These are phyloP conservation scores for Micropoecilia bifurca DNA, from an alignment of 2,797 vertebrate species.

Conservation along the genomic window DNA sequence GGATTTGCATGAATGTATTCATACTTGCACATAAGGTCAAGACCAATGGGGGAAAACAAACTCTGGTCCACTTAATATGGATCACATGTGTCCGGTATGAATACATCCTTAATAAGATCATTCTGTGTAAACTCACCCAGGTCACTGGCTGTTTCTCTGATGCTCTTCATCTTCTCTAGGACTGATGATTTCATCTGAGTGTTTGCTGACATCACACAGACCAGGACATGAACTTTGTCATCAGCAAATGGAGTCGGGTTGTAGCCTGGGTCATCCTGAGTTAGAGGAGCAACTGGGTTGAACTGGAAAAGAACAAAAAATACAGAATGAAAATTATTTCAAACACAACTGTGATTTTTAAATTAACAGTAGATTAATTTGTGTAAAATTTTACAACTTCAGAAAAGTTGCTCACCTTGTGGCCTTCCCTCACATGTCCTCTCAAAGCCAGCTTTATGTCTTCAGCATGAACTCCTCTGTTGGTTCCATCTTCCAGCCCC, in stretches of 20 bases:
- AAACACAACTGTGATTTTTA: neutral
- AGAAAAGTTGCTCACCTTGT: neutral
- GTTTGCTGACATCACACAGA: constrained; percentile 11
- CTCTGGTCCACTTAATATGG: too few species aligned
- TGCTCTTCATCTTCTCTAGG: constrained; percentile 15
- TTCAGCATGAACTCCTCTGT: neutral
- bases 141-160: constrained; percentile 24
- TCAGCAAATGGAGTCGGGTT: constrained; percentile 8
- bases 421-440: constrained; percentile 11
- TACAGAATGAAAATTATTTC: neutral
- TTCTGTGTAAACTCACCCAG: constrained; percentile 10
- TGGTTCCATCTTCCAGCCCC: neutral
- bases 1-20: too few species aligned
- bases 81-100: too few species aligned
- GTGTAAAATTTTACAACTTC: too few species aligned
- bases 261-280: neutral
- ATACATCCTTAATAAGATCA: too few species aligned
- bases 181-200: neutral
- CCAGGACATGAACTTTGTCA: constrained; percentile 29
- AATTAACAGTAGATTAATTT: neutral
- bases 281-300: constrained; percentile 11
- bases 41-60: too few species aligned
- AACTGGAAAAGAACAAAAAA: constrained; percentile 25
- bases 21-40: too few species aligned
- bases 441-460: constrained; percentile 30